These are phyloP conservation scores for Sorex araneus DNA, from an alignment of 2,113 vertebrate genomes.

Conservation along the genomic window DNA sequence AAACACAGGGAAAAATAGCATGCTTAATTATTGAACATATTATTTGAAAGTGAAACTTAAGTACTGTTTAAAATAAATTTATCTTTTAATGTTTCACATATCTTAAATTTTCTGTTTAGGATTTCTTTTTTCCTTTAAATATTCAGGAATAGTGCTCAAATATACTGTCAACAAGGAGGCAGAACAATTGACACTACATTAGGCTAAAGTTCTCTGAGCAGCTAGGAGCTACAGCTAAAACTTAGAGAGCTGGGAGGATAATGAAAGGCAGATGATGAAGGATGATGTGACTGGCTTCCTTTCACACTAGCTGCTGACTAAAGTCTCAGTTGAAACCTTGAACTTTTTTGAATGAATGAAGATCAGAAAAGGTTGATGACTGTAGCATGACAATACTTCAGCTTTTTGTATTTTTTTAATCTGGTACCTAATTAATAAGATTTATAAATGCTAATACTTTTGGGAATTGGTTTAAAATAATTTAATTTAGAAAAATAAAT, in stretches of 20 bases:
- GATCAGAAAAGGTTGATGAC: conserved; percentile 31
- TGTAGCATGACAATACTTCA: background rate
- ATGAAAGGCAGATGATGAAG: conserved; percentile 3
- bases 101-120: conserved; percentile 12
- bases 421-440: background rate
- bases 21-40: conserved; percentile 41
- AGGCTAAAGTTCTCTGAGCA: conserved; percentile 27
- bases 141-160: conserved; percentile 44
- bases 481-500: conserved; percentile 64
- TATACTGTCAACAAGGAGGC: conserved; percentile 43
- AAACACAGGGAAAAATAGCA: background rate
- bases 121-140: conserved; percentile 63
- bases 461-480: conserved; percentile 33
- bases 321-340: conserved; percentile 5
- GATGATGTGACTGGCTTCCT: background rate
- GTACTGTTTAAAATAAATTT: conserved; percentile 26
- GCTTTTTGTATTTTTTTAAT: conserved; percentile 24
- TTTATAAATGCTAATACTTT: background rate
- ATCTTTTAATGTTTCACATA: background rate
- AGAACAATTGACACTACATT: background rate
- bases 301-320: background rate
- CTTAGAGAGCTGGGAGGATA: conserved; percentile 22
- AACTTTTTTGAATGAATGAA: conserved; percentile 61
- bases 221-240: background rate
- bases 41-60: conserved; percentile 54